Percentiles rank a stretch among this genome's conserved stretches.
Conservation (phyloP, 2,113 vertebrate genomes). For the Tenrec ecaudatus region DNA sequence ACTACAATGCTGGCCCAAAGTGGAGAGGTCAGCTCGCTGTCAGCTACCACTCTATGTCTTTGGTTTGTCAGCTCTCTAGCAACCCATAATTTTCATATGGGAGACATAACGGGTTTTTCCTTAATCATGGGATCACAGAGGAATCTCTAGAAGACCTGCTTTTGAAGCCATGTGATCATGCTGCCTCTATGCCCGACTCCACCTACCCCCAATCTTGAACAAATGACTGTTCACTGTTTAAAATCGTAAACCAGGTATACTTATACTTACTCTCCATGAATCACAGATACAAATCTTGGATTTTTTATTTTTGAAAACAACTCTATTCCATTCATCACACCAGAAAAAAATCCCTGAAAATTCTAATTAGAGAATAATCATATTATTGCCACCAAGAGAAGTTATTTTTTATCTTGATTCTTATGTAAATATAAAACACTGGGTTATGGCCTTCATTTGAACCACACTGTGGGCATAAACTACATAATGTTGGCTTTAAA, state of each 20-base stretch:
- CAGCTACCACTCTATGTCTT: not conserved
- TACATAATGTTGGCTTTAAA: not conserved
- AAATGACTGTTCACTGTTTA: not conserved
- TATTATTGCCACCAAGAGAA: not conserved
- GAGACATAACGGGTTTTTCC: not conserved
- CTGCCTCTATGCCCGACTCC: not conserved
- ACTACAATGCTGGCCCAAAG: not conserved
- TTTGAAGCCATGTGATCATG: conserved; percentile 2
- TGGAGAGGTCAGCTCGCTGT: not conserved
- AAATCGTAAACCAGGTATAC: not conserved
- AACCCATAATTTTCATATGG: not conserved
- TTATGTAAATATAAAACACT: not conserved
- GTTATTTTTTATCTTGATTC: not conserved
- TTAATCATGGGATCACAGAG: not conserved
- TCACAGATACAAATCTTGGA: not conserved
- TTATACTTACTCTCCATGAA: not conserved
- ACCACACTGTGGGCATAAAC: not conserved
- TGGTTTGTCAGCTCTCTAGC: not conserved
- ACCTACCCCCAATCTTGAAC: not conserved
- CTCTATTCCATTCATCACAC: not conserved
- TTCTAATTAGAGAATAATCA: not conserved
- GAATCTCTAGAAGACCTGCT: not conserved
- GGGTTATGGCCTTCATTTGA: not conserved
- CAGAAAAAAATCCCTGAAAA: not conserved
- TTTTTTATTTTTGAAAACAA: not conserved